These are phyloP conservation scores for Coptodon bakossiorum DNA, from an alignment of 2,113 vertebrate species.

Conservation along the genomic window DNA sequence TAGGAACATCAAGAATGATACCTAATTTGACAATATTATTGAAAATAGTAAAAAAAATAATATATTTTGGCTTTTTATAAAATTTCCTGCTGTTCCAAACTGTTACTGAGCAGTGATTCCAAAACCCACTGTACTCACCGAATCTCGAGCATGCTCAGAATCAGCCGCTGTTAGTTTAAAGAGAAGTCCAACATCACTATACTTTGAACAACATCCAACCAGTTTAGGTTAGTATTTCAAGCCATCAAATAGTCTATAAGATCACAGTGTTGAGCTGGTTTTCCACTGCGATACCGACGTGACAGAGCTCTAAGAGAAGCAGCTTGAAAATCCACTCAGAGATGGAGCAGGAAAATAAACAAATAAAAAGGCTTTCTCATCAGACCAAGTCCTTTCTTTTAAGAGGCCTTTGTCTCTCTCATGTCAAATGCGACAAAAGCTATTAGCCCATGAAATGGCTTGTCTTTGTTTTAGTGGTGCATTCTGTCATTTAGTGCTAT, in stretches of 20 bases:
- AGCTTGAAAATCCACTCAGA: constrained; percentile 29
- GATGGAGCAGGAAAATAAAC: constrained; percentile 60
- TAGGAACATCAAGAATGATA: not conserved
- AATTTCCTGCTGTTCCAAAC: not conserved
- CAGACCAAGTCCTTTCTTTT: constrained; percentile 64
- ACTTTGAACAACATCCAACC: not conserved
- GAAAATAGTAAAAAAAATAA: not conserved
- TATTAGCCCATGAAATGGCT: constrained; percentile 74
- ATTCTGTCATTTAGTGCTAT: constrained; percentile 72
- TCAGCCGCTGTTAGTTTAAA: not conserved
- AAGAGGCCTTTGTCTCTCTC: constrained; percentile 74
- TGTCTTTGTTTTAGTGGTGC: constrained; percentile 74
- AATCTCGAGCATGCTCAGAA: not conserved
- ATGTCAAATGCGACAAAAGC: constrained; percentile 78
- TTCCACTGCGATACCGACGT: constrained; percentile 29
- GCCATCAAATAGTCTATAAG: constrained; percentile 32
- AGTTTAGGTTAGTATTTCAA: not conserved
- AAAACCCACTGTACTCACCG: not conserved
- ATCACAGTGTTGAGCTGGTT: constrained; percentile 21
- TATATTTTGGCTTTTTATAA: not conserved
- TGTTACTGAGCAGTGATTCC: not conserved
- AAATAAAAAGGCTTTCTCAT: constrained; percentile 64
- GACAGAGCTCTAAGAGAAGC: constrained; percentile 34
- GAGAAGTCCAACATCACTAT: not conserved
- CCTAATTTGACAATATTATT: not conserved